Percentiles rank a stretch among this genome's conserved stretches.
These are phyloP conservation scores for Pogonophryne albipinna DNA, from an alignment of 2,797 vertebrate genomes.

Conservation along the genomic window DNA sequence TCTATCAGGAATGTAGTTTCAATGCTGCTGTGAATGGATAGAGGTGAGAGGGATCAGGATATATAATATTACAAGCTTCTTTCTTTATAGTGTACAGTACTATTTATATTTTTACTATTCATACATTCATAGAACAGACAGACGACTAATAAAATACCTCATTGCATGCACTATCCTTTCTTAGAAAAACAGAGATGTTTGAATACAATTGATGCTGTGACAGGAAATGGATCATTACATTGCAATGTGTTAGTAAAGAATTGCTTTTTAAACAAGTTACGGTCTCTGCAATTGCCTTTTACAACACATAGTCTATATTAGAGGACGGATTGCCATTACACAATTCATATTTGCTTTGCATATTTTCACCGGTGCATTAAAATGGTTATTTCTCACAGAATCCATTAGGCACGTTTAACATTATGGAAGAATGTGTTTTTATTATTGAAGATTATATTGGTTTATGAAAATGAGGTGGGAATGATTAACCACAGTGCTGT, in stretches of 20 bases:
- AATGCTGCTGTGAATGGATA: background rate
- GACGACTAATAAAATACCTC: constrained; percentile 13
- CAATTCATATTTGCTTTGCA: constrained; percentile 22
- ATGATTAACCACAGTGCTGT: constrained; percentile 5
- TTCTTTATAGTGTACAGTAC: background rate
- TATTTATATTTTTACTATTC: constrained; percentile 1
- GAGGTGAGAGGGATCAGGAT: background rate
- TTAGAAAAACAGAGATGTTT: constrained; percentile 15
- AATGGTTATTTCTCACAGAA: constrained; percentile 22
- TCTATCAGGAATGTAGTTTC: constrained; percentile 21
- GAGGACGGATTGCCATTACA: background rate
- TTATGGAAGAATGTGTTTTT: constrained; percentile 14
- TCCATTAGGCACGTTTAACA: constrained; percentile 12
- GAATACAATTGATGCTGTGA: constrained; percentile 35
- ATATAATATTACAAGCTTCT: constrained; percentile 8
- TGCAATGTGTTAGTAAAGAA: constrained; percentile 20
- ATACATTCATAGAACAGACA: constrained; percentile 22
- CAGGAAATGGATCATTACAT: constrained; percentile 18
- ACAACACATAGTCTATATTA: background rate
- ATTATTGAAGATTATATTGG: constrained; percentile 7
- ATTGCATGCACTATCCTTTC: constrained; percentile 20
- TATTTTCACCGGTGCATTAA: constrained; percentile 23
- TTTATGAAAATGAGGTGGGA: background rate
- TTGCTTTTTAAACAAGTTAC: constrained; percentile 30
- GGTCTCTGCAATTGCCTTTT: background rate